Conservation (phyloP, 2,797 vertebrate species). For the Enteromius viviparus region DNA sequence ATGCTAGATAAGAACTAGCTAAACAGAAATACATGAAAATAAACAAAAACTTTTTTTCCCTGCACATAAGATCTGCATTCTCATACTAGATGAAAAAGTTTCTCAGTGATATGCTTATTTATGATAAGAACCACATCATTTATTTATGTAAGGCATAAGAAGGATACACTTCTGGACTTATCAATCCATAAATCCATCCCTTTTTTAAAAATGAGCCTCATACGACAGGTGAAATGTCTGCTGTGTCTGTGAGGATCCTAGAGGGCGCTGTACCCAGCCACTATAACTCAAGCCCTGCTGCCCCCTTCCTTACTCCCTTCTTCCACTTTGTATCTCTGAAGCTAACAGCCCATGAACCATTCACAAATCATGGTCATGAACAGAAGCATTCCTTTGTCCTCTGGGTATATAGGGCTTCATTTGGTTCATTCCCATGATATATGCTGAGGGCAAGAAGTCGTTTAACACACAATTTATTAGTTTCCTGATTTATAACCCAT, state of each 20-base stretch:
- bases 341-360: constrained; percentile 61
- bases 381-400: constrained; percentile 62
- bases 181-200: not conserved
- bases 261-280: constrained; percentile 32
- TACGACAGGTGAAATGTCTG: not conserved
- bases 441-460: constrained; percentile 80
- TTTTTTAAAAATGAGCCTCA: not conserved
- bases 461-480: constrained; percentile 82
- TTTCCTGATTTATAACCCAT: constrained; percentile 74
- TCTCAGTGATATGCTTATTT: not conserved
- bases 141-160: not conserved
- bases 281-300: not conserved
- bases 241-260: not conserved
- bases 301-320: constrained; percentile 2
- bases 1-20: not conserved
- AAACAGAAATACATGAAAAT: not conserved
- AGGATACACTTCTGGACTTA: not conserved
- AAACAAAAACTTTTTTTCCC: not conserved
- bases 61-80: not conserved
- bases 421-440: constrained; percentile 75
- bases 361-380: constrained; percentile 70
- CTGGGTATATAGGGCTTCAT: constrained; percentile 75
- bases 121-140: not conserved
- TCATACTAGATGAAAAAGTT: not conserved
- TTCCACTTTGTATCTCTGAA: constrained; percentile 50